Evolutionary conservation across 1,140 invertebrate species (phyloP).

Genomic region (Leptoteleia sp.): DNA sequence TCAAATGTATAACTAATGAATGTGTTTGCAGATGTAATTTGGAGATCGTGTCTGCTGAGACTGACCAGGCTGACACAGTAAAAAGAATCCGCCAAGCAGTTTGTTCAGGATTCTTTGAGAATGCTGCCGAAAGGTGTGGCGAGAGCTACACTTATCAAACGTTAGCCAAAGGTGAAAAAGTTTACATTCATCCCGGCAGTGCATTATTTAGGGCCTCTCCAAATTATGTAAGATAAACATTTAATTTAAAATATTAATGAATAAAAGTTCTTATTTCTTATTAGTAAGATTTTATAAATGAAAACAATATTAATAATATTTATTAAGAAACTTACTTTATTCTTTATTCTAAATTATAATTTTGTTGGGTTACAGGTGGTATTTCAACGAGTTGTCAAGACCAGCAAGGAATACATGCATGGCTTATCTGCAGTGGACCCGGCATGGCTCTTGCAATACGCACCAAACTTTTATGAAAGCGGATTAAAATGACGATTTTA

Average conservation of each 20-base stretch:
- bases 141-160: constrained; percentile 99
- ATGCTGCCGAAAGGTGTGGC: constrained; percentile 99
- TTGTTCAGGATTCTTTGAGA: constrained; percentile 99
- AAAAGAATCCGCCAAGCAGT: constrained; percentile 98
- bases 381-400: constrained; percentile 99
- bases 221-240: too few species aligned
- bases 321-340: too few species aligned
- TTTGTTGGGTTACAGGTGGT: constrained; percentile 93
- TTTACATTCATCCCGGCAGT: constrained; percentile 99
- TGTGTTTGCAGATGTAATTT: constrained; percentile 91
- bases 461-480: constrained; percentile 99
- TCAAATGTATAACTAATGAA: constrained; percentile 20
- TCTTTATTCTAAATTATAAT: too few species aligned
- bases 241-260: too few species aligned
- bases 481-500: too few species aligned
- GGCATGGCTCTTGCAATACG: constrained; percentile 99
- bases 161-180: constrained; percentile 97
- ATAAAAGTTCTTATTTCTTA: too few species aligned
- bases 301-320: too few species aligned
- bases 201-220: constrained; percentile 98
- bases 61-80: constrained; percentile 98
- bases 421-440: constrained; percentile 99
- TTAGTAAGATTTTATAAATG: too few species aligned
- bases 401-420: constrained; percentile 99
- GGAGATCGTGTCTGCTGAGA: constrained; percentile 97